Percentiles rank a stretch among this genome's conserved stretches.
Evolutionary conservation across 2,888 invertebrate species (phyloP).

Genomic region (Rotaria magnacalcarata): DNA sequence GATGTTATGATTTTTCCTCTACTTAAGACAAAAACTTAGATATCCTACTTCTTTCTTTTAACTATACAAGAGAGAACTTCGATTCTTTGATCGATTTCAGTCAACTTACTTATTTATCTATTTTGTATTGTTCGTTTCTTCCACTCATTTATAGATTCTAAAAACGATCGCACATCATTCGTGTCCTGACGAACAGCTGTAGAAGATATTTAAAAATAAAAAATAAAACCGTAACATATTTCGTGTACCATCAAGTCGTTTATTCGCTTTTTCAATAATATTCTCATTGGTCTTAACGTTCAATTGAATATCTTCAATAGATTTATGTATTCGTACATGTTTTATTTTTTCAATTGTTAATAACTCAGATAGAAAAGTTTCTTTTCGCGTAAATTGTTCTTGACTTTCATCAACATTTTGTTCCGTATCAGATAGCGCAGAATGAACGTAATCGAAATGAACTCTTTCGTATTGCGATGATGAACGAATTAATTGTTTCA

Average conservation of each 20-base stretch:
- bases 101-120: background rate
- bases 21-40: too few relatives aligned
- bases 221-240: too few relatives aligned
- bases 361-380: background rate
- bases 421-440: background rate
- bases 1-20: too few relatives aligned
- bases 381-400: background rate
- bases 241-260: background rate
- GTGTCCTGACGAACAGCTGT: background rate
- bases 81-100: background rate
- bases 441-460: background rate
- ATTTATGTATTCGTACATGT: too few relatives aligned
- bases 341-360: background rate
- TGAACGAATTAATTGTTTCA: background rate
- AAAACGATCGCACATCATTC: background rate
- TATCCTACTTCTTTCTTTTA: too few relatives aligned
- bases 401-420: background rate
- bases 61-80: background rate
- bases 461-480: background rate
- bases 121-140: background rate
- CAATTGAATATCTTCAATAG: too few relatives aligned
- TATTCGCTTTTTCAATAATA: background rate
- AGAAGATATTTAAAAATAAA: background rate
- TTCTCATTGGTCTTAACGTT: background rate
- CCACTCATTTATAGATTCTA: background rate